Percentiles rank a stretch among this genome's conserved stretches.
These are phyloP conservation scores for Glareola pratincola DNA, from an alignment of 2,113 vertebrate species.

Conservation along the genomic window DNA sequence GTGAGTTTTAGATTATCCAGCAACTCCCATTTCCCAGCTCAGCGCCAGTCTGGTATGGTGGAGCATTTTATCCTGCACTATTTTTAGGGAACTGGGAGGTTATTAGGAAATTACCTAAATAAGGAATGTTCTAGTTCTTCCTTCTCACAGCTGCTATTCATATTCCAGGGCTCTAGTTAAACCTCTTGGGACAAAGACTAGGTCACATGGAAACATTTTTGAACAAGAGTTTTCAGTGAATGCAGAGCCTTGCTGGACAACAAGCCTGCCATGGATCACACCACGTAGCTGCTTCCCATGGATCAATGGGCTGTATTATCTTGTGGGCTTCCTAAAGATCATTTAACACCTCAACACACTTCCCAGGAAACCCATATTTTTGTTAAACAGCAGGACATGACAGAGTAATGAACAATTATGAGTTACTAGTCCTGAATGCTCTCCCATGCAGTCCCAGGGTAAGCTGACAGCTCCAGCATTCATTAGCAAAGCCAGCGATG, in stretches of 20 bases:
- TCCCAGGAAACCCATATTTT: neutral
- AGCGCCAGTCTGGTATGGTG: neutral
- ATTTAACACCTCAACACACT: neutral
- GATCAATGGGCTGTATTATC: neutral
- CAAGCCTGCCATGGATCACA: neutral
- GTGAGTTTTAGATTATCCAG: neutral
- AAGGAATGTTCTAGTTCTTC: slow-evolving; percentile 54
- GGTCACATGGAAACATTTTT: neutral
- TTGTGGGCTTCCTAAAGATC: neutral
- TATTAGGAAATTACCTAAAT: slow-evolving; percentile 57
- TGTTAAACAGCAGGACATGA: neutral
- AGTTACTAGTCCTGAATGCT: neutral
- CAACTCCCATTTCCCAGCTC: slow-evolving; percentile 51
- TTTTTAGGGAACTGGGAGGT: slow-evolving; percentile 47
- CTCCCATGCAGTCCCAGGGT: neutral
- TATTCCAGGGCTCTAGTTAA: slow-evolving; percentile 4
- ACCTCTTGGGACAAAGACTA: slow-evolving; percentile 4
- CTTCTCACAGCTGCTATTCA: slow-evolving; percentile 34
- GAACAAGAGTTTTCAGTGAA: neutral
- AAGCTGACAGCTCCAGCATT: neutral
- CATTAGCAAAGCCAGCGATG: neutral
- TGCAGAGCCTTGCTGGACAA: neutral
- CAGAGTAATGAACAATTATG: neutral
- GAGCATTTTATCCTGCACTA: slow-evolving; percentile 35
- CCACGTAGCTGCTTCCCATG: rapidly evolving